A percentile compares a stretch with the other conserved stretches of the same genome.
phyloP scores from a whole-genome alignment of 1,140 invertebrate genomes.

The Acromyrmex charruanus region DNA sequence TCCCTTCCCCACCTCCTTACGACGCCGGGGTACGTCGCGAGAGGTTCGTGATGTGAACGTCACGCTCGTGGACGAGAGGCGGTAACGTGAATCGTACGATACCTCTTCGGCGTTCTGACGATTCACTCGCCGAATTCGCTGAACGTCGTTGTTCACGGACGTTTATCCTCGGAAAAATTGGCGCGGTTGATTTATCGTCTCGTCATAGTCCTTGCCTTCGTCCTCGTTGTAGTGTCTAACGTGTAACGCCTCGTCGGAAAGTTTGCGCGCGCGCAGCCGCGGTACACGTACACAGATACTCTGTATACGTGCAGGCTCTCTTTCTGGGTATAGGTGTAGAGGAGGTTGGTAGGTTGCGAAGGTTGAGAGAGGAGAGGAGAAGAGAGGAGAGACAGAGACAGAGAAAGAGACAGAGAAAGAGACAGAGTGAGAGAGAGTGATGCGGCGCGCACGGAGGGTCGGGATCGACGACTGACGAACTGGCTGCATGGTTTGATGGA shows the following conservation, averaged over 20 bases:
- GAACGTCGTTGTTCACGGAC: too few relatives aligned
- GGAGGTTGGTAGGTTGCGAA: constrained; percentile 71
- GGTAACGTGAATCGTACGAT: neutral
- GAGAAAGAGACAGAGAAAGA: neutral
- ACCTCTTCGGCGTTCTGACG: neutral
- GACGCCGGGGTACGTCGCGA: constrained; percentile 8
- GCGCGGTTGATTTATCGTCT: neutral
- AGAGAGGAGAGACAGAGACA: neutral
- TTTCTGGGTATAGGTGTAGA: constrained; percentile 67
- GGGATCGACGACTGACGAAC: constrained; percentile 54
- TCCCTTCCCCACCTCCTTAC: neutral
- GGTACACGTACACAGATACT: neutral
- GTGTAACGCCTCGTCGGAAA: constrained; percentile 14
- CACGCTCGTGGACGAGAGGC: constrained; percentile 30
- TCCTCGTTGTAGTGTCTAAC: neutral
- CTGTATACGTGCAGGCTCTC: neutral
- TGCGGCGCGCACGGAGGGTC: constrained; percentile 56
- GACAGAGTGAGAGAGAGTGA: neutral
- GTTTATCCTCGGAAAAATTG: neutral
- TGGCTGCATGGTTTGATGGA: constrained; percentile 58
- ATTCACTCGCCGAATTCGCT: neutral
- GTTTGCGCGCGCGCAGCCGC: constrained; percentile 45
- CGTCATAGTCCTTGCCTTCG: neutral
- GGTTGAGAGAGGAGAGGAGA: constrained; percentile 67
- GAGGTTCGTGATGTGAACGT: constrained; percentile 15